phyloP scores from a whole-genome alignment of 1,140 invertebrate species.

The Oedothorax gibbosus region DNA sequence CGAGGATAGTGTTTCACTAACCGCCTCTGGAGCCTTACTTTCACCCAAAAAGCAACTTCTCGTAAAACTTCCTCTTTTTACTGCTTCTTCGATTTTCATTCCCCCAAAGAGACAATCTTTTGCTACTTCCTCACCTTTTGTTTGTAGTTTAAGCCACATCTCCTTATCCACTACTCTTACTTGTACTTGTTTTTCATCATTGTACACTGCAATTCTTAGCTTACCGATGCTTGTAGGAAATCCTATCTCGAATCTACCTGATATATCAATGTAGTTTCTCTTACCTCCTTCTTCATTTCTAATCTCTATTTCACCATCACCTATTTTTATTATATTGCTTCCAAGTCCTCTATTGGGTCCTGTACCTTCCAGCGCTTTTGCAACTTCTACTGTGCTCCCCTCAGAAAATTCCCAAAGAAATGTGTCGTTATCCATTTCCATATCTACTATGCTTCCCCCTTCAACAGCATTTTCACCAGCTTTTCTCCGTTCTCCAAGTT shows the following conservation, averaged over 20 bases:
- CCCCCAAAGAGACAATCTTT: conserved; percentile 17
- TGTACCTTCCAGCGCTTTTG: background rate
- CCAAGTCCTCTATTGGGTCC: background rate
- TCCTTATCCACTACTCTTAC: background rate
- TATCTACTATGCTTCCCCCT: background rate
- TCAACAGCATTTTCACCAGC: background rate
- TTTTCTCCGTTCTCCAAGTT: conserved; percentile 1
- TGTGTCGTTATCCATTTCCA: background rate
- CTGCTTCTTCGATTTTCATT: conserved; percentile 2
- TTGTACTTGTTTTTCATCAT: conserved; percentile 17
- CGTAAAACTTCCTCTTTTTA: conserved; percentile 18
- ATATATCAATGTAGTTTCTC: conserved; percentile 21
- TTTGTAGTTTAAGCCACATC: background rate
- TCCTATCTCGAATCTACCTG: conserved; percentile 1
- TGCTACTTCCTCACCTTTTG: conserved; percentile 2
- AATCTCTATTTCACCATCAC: conserved; percentile 5
- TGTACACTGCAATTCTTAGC: conserved; percentile 3
- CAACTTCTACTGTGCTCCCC: background rate
- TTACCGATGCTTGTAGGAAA: conserved; percentile 12
- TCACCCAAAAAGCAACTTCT: conserved; percentile 1
- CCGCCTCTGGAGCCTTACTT: background rate
- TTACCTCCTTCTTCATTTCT: conserved; percentile 11
- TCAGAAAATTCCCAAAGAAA: background rate
- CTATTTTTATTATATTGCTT: conserved; percentile 12
- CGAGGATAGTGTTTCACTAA: conserved; percentile 10